These are phyloP conservation scores for Stegana nigrithorax DNA, from an alignment of 2,888 invertebrate species.

Conservation along the genomic window DNA sequence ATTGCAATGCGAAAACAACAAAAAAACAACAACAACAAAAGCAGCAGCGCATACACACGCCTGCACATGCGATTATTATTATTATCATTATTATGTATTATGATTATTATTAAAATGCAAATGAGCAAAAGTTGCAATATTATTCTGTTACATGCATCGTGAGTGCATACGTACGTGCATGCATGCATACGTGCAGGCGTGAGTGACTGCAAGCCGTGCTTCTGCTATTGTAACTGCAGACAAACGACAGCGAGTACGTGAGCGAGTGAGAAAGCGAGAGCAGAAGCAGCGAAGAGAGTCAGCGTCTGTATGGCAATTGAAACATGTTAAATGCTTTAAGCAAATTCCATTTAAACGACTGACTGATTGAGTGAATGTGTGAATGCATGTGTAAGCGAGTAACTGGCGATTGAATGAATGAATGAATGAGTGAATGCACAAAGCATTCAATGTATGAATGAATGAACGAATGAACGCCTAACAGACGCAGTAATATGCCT, in stretches of 20 bases:
- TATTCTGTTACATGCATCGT: too few species aligned
- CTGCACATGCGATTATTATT: constrained; percentile 16
- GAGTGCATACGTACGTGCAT: neutral
- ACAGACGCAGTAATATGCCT: neutral
- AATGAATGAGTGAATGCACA: constrained; percentile 22
- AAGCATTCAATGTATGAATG: constrained; percentile 3
- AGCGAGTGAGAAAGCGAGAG: too few species aligned
- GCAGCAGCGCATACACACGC: neutral
- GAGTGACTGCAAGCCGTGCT: neutral
- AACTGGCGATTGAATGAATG: constrained; percentile 39
- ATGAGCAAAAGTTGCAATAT: constrained; percentile 43
- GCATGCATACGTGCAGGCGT: neutral
- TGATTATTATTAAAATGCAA: constrained; percentile 55
- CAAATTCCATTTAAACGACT: too few species aligned
- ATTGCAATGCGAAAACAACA: neutral
- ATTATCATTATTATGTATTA: constrained; percentile 38
- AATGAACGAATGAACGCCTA: constrained; percentile 2
- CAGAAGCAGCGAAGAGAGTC: neutral
- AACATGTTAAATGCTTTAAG: too few species aligned
- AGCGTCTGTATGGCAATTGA: neutral
- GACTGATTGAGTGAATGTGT: too few species aligned
- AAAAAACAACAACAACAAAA: too few species aligned
- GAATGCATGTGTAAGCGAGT: constrained; percentile 50
- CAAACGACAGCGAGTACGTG: too few species aligned
- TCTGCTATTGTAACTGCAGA: neutral